Evolutionary conservation across 2,888 invertebrate species (phyloP).

Genomic region (Hirtodrosophila trivittata): DNA sequence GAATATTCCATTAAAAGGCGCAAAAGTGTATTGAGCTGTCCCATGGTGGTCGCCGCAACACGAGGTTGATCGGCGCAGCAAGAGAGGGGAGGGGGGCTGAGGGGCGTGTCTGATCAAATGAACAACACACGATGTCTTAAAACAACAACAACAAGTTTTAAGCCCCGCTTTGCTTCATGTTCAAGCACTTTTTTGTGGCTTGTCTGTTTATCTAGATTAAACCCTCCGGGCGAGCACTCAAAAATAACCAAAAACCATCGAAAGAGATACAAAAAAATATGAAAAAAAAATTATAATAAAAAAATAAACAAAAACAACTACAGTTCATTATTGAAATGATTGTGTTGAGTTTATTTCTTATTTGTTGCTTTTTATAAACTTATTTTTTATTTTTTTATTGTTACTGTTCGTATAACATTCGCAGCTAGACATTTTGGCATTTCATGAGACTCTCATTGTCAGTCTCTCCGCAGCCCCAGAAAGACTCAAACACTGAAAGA

Average conservation of each 20-base stretch:
- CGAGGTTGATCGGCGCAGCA: conserved; percentile 33
- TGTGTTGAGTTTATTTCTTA: conserved; percentile 50
- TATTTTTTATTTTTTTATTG: conserved; percentile 27
- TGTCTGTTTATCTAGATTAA: conserved; percentile 77
- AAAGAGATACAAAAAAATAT: conserved; percentile 20
- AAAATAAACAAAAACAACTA: conserved; percentile 47
- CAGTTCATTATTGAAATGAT: conserved; percentile 79
- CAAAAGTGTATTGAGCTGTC: conserved; percentile 73
- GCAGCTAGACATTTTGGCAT: conserved; percentile 79
- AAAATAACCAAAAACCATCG: conserved; percentile 26
- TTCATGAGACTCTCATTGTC: conserved; percentile 71
- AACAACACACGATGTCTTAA: conserved; percentile 61
- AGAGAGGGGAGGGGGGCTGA: conserved; percentile 17
- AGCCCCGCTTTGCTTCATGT: conserved; percentile 55
- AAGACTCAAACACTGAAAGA: conserved; percentile 17
- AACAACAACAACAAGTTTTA: conserved; percentile 40
- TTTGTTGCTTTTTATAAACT: conserved; percentile 22
- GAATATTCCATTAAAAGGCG: conserved; percentile 77
- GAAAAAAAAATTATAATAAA: conserved; percentile 28
- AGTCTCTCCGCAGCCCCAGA: conserved; percentile 40
- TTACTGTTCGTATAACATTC: conserved; percentile 59
- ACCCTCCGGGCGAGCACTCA: conserved; percentile 63
- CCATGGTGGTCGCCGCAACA: conserved; percentile 40
- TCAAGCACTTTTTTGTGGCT: conserved; percentile 62
- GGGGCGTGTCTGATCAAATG: conserved; percentile 53